These are phyloP conservation scores for Ornithoptera priamus DNA, from an alignment of 2,888 invertebrate species.

Conservation along the genomic window DNA sequence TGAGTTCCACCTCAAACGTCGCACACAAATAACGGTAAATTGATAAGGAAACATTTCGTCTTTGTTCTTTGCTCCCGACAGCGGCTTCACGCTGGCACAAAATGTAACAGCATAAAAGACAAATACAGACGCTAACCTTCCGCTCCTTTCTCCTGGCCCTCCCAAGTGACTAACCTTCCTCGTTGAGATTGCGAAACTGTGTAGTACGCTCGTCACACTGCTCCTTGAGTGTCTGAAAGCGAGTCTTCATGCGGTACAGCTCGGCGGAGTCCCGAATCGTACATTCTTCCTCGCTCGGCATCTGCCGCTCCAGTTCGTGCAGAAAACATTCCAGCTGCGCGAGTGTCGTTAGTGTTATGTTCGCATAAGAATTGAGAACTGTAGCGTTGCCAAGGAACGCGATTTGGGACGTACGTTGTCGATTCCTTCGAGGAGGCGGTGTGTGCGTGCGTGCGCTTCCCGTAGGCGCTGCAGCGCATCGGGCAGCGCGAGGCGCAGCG, in stretches of 20 bases:
- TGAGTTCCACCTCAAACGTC: too few species aligned
- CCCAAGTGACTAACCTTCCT: constrained; percentile 65
- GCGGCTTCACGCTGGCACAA: too few species aligned
- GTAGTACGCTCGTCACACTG: constrained; percentile 84
- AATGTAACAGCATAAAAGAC: too few species aligned
- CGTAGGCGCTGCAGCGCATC: constrained; percentile 70
- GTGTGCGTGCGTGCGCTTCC: constrained; percentile 77
- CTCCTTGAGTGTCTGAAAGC: constrained; percentile 86
- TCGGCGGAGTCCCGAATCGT: constrained; percentile 83
- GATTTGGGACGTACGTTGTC: constrained; percentile 35
- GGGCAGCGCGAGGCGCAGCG: constrained; percentile 37
- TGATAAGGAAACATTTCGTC: too few species aligned
- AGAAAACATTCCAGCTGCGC: constrained; percentile 80
- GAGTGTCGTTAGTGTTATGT: background rate
- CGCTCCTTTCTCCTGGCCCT: too few species aligned
- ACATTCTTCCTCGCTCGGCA: constrained; percentile 79
- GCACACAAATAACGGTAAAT: too few species aligned
- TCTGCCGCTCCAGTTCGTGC: constrained; percentile 79
- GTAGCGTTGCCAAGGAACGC: background rate
- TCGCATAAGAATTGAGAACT: background rate
- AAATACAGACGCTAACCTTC: too few species aligned
- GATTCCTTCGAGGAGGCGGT: constrained; percentile 60
- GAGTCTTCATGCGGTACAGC: constrained; percentile 85
- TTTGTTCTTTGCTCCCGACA: too few species aligned
- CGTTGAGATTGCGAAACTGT: constrained; percentile 85